Conservation (phyloP, 2,888 invertebrate species). For the Dione juno region DNA sequence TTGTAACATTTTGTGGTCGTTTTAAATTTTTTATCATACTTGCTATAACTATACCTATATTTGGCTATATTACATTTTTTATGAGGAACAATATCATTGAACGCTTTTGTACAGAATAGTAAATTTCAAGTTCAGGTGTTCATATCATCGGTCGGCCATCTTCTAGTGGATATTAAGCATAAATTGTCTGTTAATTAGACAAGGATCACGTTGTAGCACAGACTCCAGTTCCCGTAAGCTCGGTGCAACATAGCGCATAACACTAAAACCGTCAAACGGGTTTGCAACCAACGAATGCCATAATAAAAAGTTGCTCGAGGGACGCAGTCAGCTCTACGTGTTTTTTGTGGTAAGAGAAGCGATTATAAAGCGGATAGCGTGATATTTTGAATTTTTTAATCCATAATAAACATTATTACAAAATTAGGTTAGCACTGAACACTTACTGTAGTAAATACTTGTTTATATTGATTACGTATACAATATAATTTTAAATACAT, state of each 20-base stretch:
- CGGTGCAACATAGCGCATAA: slow-evolving; percentile 64
- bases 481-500: not conserved
- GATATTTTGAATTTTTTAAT: slow-evolving; percentile 3
- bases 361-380: slow-evolving; percentile 26
- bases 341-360: slow-evolving; percentile 47
- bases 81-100: not conserved
- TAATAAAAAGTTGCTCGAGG: slow-evolving; percentile 73
- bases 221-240: slow-evolving; percentile 60
- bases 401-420: not conserved
- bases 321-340: slow-evolving; percentile 50
- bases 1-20: not conserved
- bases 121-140: not conserved
- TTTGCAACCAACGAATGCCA: slow-evolving; percentile 71
- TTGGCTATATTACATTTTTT: not conserved
- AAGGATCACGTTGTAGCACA: slow-evolving; percentile 21
- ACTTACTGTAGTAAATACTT: not conserved
- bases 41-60: not conserved
- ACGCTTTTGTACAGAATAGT: not conserved
- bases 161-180: not conserved
- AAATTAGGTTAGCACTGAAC: not conserved
- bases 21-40: not conserved
- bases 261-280: slow-evolving; percentile 73
- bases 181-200: slow-evolving; percentile 19
- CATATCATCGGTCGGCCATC: not conserved
- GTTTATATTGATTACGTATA: not conserved